Conservation (phyloP, 2,888 invertebrate species). For the Diarsia rubi region DNA sequence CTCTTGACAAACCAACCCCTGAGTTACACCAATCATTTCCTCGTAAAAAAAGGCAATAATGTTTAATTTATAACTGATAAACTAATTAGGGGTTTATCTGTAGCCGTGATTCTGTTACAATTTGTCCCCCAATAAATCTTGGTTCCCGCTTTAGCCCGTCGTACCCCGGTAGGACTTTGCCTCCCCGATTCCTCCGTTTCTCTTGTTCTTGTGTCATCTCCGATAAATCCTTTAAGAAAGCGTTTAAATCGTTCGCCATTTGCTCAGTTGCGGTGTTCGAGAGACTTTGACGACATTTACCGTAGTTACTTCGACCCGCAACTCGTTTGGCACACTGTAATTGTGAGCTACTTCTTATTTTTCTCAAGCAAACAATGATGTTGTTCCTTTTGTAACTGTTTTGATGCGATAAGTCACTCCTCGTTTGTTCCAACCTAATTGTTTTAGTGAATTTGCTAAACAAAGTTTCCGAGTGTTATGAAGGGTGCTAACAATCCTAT, state of each 20-base stretch:
- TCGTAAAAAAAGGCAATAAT: slow-evolving; percentile 44
- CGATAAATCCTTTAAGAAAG: slow-evolving; percentile 70
- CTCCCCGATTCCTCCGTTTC: slow-evolving; percentile 62
- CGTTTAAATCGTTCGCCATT: slow-evolving; percentile 68
- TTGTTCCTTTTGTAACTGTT: slow-evolving; percentile 48
- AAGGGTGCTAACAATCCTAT: slow-evolving; percentile 61
- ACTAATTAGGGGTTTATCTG: slow-evolving; percentile 69
- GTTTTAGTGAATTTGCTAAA: slow-evolving; percentile 44
- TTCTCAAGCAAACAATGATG: slow-evolving; percentile 46
- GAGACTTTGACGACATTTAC: slow-evolving; percentile 61
- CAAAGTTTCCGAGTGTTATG: slow-evolving; percentile 51
- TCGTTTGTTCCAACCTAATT: slow-evolving; percentile 50
- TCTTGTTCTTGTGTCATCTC: slow-evolving; percentile 70
- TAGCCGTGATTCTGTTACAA: slow-evolving; percentile 71
- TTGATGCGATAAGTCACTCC: slow-evolving; percentile 45
- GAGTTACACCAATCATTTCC: slow-evolving; percentile 28
- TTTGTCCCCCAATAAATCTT: slow-evolving; percentile 74
- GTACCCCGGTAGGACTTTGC: slow-evolving; percentile 64
- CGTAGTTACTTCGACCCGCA: slow-evolving; percentile 54
- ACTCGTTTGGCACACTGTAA: slow-evolving; percentile 58
- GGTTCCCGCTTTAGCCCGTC: slow-evolving; percentile 64
- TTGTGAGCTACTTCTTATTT: slow-evolving; percentile 58
- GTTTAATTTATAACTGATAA: slow-evolving; percentile 69
- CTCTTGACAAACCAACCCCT: neutral
- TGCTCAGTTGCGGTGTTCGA: slow-evolving; percentile 64